phyloP scores from a whole-genome alignment of 1,140 invertebrate species.

The Cydia pomonella region DNA sequence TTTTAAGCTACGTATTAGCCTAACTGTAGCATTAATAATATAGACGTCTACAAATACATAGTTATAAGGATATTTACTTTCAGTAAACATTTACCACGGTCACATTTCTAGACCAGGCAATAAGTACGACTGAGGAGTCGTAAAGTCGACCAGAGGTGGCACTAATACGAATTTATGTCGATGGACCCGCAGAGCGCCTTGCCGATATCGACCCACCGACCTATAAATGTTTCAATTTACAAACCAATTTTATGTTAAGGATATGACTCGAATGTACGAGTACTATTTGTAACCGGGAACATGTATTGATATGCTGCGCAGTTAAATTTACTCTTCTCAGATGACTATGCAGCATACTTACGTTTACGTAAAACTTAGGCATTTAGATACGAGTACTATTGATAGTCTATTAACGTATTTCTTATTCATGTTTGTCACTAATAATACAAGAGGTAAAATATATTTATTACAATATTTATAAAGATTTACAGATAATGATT shows the following conservation, averaged over 20 bases:
- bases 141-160: conserved; percentile 76
- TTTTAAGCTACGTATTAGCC: conserved; percentile 9
- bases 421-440: no score
- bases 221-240: conserved; percentile 68
- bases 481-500: background rate
- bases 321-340: background rate
- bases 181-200: conserved; percentile 59
- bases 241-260: conserved; percentile 47
- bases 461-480: no score
- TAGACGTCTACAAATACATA: background rate
- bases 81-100: conserved; percentile 48
- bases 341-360: background rate
- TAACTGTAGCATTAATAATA: background rate
- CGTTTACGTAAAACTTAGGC: no score
- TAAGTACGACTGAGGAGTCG: conserved; percentile 67
- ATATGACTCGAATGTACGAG: conserved; percentile 15
- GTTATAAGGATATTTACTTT: conserved; percentile 40
- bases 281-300: background rate
- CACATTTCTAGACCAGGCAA: conserved; percentile 56
- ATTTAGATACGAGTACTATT: no score
- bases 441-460: no score
- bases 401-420: no score
- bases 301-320: background rate
- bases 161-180: conserved; percentile 78
- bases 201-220: conserved; percentile 63